Percentiles rank a stretch among this genome's conserved stretches.
phyloP scores from a whole-genome alignment of 2,888 invertebrate genomes.

The Colletes collaris region DNA sequence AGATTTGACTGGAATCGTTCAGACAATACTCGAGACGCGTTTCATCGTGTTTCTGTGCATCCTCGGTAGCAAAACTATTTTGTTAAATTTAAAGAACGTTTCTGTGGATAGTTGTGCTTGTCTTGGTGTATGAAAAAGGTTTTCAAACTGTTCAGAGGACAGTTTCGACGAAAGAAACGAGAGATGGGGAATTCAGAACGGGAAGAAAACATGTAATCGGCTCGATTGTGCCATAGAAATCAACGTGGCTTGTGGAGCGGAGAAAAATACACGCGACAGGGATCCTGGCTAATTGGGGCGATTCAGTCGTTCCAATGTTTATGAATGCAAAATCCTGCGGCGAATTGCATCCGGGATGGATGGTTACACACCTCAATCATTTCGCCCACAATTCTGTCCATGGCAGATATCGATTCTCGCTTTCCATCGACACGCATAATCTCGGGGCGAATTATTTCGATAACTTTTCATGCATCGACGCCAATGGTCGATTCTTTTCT shows the following conservation, averaged over 20 bases:
- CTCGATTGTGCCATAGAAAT: conserved; percentile 25
- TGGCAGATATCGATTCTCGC: conserved; percentile 39
- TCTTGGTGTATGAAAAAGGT: no score
- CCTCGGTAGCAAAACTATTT: no score
- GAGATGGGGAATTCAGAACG: not conserved
- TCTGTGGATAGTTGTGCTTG: no score
- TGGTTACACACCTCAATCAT: conserved; percentile 9
- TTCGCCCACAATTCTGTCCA: conserved; percentile 32
- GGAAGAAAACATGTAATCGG: conserved; percentile 10
- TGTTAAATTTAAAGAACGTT: no score
- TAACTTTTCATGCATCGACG: conserved; percentile 5
- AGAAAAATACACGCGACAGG: conserved; percentile 20
- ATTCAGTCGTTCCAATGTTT: conserved; percentile 41
- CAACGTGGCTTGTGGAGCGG: conserved; percentile 9
- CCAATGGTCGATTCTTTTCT: no score
- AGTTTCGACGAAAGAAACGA: not conserved
- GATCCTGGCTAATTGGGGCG: conserved; percentile 31
- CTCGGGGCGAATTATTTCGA: conserved; percentile 14
- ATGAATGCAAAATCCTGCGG: conserved; percentile 28
- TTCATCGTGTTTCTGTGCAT: no score
- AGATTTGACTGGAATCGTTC: conserved; percentile 85
- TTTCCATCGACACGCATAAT: conserved; percentile 13
- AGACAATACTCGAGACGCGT: no score
- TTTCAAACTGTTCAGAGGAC: no score
- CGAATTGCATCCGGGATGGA: conserved; percentile 8